Evolutionary conservation across 2,888 invertebrate species (phyloP).

Genomic region (Cryptocephalus moraei): DNA sequence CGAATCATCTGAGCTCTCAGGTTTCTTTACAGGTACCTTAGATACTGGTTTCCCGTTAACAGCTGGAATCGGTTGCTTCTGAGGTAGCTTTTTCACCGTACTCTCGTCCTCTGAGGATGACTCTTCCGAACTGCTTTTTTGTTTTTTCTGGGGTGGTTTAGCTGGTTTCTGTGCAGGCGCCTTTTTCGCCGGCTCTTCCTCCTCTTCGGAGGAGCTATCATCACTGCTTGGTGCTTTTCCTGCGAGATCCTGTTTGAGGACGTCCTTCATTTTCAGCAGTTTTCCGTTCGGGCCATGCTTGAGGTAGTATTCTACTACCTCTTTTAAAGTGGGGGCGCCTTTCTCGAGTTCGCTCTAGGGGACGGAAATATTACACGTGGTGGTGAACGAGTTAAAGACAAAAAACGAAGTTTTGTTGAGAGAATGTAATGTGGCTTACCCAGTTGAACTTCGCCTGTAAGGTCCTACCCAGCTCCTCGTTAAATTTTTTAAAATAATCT

Average conservation of each 20-base stretch:
- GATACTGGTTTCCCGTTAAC: background rate
- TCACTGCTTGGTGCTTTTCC: constrained; percentile 14
- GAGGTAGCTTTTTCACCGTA: background rate
- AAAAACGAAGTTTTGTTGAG: background rate
- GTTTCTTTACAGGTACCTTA: background rate
- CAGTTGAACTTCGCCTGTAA: constrained; percentile 64
- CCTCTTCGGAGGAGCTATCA: constrained; percentile 15
- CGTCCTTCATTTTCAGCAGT: constrained; percentile 15
- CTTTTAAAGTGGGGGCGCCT: constrained; percentile 53
- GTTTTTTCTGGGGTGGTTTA: constrained; percentile 8
- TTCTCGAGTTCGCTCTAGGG: constrained; percentile 52
- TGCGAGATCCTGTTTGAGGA: background rate
- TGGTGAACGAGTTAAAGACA: background rate
- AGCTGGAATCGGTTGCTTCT: background rate
- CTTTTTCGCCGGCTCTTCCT: constrained; percentile 17
- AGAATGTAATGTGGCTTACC: constrained; percentile 15
- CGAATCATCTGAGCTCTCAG: background rate
- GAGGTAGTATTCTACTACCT: constrained; percentile 49
- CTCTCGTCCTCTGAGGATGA: constrained; percentile 26
- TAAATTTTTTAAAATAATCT: constrained; percentile 53
- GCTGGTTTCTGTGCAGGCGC: constrained; percentile 6
- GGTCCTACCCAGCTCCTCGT: constrained; percentile 55
- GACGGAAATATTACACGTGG: background rate
- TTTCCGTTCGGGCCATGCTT: constrained; percentile 42
- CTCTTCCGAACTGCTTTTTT: constrained; percentile 23